Conservation (phyloP, 2,888 invertebrate species). For the Aquatica leii region DNA sequence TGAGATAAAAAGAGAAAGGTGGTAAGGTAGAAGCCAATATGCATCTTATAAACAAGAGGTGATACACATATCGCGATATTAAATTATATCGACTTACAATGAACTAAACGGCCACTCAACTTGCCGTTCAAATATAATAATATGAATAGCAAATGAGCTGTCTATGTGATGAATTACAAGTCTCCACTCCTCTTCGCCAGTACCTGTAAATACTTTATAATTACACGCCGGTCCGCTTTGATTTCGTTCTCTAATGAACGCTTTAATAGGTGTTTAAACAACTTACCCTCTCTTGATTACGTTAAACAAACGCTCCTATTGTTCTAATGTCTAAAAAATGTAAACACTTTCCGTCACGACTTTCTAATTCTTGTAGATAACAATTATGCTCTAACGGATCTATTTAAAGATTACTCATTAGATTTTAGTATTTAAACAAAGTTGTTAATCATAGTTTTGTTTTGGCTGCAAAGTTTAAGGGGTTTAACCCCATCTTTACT, state of each 20-base stretch:
- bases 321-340: constrained; percentile 34
- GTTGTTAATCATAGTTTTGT: constrained; percentile 7
- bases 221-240: constrained; percentile 61
- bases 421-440: background rate
- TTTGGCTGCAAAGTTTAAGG: constrained; percentile 18
- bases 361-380: constrained; percentile 10
- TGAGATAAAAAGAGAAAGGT: background rate
- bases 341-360: constrained; percentile 8
- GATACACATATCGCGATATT: constrained; percentile 43
- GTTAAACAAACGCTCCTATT: constrained; percentile 45
- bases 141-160: constrained; percentile 61
- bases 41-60: constrained; percentile 15
- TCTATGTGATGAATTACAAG: constrained; percentile 60
- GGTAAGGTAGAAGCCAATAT: constrained; percentile 15
- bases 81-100: constrained; percentile 46
- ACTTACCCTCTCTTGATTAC: constrained; percentile 43
- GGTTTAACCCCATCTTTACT: constrained; percentile 15
- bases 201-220: constrained; percentile 62
- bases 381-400: constrained; percentile 3
- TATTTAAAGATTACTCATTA: background rate
- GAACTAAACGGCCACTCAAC: constrained; percentile 51
- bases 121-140: constrained; percentile 47
- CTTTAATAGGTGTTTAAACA: constrained; percentile 56
- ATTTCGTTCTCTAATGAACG: constrained; percentile 58
- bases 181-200: constrained; percentile 57